These are phyloP conservation scores for Atherinosoma microstoma DNA, from an alignment of 2,797 vertebrate species.

Conservation along the genomic window DNA sequence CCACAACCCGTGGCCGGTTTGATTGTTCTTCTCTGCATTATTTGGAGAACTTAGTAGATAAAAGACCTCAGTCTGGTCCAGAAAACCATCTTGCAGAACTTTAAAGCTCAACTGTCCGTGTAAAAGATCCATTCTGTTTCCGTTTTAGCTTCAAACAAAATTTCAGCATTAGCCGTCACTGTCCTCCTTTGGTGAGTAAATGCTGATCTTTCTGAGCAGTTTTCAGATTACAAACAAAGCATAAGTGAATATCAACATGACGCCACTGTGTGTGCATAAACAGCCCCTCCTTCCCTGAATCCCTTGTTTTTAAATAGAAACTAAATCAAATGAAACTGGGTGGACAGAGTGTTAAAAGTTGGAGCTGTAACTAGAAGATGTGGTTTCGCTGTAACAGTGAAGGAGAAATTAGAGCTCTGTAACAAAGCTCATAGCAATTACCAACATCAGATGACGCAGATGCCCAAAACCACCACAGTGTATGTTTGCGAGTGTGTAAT, in stretches of 20 bases:
- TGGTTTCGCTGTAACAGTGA: slow-evolving; percentile 38
- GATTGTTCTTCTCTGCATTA: no score
- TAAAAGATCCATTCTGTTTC: no score
- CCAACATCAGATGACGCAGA: slow-evolving; percentile 73
- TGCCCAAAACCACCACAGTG: slow-evolving; percentile 46
- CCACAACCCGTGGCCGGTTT: no score
- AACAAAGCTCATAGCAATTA: slow-evolving; percentile 71
- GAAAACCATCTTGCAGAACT: no score
- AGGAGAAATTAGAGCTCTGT: slow-evolving; percentile 51
- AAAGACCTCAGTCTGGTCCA: no score
- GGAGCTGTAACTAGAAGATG: slow-evolving; percentile 43
- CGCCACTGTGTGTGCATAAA: neutral
- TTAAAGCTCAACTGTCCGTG: no score
- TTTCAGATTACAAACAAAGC: neutral
- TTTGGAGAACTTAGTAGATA: no score
- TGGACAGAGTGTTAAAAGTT: slow-evolving; percentile 31
- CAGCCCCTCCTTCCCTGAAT: neutral
- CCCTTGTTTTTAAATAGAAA: slow-evolving; percentile 1
- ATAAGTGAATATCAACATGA: neutral
- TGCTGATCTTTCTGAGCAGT: neutral
- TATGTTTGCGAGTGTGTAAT: slow-evolving; percentile 35
- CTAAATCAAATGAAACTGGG: slow-evolving; percentile 6
- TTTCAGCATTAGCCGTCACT: no score
- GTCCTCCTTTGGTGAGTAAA: no score
- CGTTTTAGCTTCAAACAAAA: no score